phyloP scores from a whole-genome alignment of 2,797 vertebrate species.

The Sebastolobus altivelis region DNA sequence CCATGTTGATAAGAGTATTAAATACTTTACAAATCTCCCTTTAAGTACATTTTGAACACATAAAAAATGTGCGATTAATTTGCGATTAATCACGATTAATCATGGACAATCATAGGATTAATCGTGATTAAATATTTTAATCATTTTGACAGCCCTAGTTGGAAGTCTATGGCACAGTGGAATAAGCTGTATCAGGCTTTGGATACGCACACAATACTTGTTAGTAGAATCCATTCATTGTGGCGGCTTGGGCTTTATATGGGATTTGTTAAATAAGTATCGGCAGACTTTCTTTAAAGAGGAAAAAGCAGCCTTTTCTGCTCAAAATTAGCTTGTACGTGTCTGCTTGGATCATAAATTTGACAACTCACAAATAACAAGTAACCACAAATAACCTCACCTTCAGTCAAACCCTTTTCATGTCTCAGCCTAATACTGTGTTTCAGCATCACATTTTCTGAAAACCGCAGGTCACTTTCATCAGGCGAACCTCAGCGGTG shows the following conservation, averaged over 20 bases:
- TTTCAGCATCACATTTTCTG: conserved; percentile 23
- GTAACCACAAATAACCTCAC: neutral
- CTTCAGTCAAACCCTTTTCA: conserved; percentile 14
- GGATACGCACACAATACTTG: no score
- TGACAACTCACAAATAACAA: neutral
- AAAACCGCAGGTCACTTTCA: conserved; percentile 33
- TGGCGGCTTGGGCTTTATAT: neutral
- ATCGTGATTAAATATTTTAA: no score
- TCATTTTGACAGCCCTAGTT: no score
- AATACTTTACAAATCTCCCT: no score
- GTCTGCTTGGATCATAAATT: neutral
- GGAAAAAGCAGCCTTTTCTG: neutral
- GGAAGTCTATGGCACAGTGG: neutral
- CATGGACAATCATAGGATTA: no score
- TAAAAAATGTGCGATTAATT: no score
- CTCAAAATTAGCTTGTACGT: neutral
- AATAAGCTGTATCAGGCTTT: neutral
- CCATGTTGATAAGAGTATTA: no score
- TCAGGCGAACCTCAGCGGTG: conserved; percentile 27
- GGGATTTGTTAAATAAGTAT: neutral
- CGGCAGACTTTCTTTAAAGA: neutral
- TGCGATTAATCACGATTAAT: no score
- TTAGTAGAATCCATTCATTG: neutral
- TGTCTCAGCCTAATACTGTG: conserved; percentile 22
- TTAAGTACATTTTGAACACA: no score